A percentile compares a stretch with the other conserved stretches of the same genome.
These are phyloP conservation scores for Homarus gammarus DNA, from an alignment of 2,888 invertebrate genomes.

Conservation along the genomic window DNA sequence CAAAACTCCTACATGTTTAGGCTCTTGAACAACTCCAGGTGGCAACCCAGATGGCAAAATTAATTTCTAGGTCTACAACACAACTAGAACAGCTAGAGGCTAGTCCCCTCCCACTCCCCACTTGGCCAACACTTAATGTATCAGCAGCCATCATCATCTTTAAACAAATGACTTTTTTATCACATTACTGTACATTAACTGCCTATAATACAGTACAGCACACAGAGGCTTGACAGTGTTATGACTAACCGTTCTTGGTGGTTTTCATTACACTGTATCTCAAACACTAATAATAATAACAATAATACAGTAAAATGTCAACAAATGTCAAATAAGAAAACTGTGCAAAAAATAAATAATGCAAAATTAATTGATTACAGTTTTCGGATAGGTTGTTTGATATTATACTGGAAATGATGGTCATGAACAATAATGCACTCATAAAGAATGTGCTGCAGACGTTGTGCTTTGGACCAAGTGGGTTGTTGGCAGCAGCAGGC, in stretches of 20 bases:
- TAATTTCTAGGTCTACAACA: conserved; percentile 59
- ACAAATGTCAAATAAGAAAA: background rate
- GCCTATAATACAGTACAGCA: background rate
- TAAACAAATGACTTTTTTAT: no score
- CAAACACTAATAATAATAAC: conserved; percentile 5
- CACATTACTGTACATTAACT: background rate
- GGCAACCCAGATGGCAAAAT: conserved; percentile 39
- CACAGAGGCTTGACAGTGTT: no score
- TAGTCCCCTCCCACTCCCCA: conserved; percentile 53
- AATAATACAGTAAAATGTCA: background rate
- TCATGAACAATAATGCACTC: background rate
- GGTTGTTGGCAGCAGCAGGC: conserved; percentile 60
- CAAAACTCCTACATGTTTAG: conserved; percentile 59
- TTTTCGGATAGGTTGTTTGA: background rate
- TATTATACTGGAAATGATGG: background rate
- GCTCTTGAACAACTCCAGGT: conserved; percentile 26
- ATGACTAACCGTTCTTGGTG: conserved; percentile 21
- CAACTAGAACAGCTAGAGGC: conserved; percentile 61
- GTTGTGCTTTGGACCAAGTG: conserved; percentile 57
- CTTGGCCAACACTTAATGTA: conserved; percentile 37
- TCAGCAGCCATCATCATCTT: no score
- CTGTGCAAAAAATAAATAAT: conserved; percentile 1
- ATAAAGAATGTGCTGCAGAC: background rate
- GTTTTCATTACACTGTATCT: background rate
- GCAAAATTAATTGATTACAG: background rate